Conservation (phyloP, 1,140 invertebrate species). For the Drosophila busckii region DNA sequence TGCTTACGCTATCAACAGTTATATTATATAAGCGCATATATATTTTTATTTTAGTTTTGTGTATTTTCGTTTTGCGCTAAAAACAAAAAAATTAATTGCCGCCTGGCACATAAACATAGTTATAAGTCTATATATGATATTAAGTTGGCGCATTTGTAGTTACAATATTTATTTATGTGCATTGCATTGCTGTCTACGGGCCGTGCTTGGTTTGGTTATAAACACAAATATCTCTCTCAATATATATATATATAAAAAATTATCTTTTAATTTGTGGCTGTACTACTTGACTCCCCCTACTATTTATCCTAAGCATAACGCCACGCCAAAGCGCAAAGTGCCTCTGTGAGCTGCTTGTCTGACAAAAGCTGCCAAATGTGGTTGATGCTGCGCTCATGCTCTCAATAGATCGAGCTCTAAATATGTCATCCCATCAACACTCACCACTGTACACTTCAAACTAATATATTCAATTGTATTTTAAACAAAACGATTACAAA, state of each 20-base stretch:
- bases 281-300: no score
- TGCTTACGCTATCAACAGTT: conserved; percentile 31
- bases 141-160: conserved; percentile 53
- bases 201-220: conserved; percentile 26
- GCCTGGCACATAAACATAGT: conserved; percentile 3
- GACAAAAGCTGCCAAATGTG: no score
- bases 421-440: no score
- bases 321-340: no score
- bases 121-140: conserved; percentile 1
- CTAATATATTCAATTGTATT: no score
- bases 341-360: no score
- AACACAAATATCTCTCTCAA: conserved; percentile 3
- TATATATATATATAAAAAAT: neutral
- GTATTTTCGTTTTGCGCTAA: conserved; percentile 8
- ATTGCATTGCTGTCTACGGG: conserved; percentile 29
- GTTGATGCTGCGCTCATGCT: no score
- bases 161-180: conserved; percentile 15
- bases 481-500: no score
- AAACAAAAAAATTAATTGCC: conserved; percentile 8
- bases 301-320: no score
- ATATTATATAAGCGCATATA: conserved; percentile 8
- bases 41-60: conserved; percentile 1
- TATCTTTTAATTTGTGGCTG: no score
- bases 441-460: no score
- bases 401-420: no score